These are phyloP conservation scores for Orthosia cruda DNA, from an alignment of 2,888 invertebrate species.

Conservation along the genomic window DNA sequence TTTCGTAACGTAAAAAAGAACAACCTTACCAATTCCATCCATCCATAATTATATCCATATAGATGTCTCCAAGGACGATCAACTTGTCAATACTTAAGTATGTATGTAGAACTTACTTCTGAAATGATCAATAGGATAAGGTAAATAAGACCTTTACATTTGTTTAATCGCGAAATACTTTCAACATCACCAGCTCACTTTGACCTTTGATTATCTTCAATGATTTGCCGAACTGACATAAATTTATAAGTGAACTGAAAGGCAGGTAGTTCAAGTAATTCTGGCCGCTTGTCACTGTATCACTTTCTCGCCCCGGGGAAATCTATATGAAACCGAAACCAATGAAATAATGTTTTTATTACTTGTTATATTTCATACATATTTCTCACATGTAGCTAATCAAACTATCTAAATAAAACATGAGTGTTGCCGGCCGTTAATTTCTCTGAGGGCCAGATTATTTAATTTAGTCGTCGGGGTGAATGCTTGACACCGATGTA, in stretches of 20 bases:
- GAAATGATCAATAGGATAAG: slow-evolving; percentile 45
- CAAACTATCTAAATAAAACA: slow-evolving; percentile 65
- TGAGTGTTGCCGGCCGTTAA: slow-evolving; percentile 49
- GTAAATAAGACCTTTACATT: slow-evolving; percentile 39
- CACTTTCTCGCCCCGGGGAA: slow-evolving; percentile 72
- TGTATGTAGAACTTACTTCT: slow-evolving; percentile 10
- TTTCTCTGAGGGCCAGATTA: slow-evolving; percentile 56
- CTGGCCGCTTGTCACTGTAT: slow-evolving; percentile 47
- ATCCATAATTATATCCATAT: background rate
- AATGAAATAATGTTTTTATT: slow-evolving; percentile 75
- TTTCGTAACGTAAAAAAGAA: background rate
- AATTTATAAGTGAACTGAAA: too few relatives aligned
- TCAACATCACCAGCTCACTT: too few relatives aligned
- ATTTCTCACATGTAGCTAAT: slow-evolving; percentile 59
- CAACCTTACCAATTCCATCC: background rate
- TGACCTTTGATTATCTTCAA: too few relatives aligned
- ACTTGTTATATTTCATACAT: slow-evolving; percentile 70
- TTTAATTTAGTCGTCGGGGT: slow-evolving; percentile 59
- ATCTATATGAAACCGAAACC: slow-evolving; percentile 74
- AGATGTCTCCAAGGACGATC: slow-evolving; percentile 1
- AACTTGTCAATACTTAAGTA: slow-evolving; percentile 31
- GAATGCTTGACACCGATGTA: slow-evolving; percentile 14
- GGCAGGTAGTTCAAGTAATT: slow-evolving; percentile 15
- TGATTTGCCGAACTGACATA: too few relatives aligned
- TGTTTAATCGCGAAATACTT: too few relatives aligned